phyloP scores from a whole-genome alignment of 1,140 invertebrate species.

The Schlechtendalia chinensis region DNA sequence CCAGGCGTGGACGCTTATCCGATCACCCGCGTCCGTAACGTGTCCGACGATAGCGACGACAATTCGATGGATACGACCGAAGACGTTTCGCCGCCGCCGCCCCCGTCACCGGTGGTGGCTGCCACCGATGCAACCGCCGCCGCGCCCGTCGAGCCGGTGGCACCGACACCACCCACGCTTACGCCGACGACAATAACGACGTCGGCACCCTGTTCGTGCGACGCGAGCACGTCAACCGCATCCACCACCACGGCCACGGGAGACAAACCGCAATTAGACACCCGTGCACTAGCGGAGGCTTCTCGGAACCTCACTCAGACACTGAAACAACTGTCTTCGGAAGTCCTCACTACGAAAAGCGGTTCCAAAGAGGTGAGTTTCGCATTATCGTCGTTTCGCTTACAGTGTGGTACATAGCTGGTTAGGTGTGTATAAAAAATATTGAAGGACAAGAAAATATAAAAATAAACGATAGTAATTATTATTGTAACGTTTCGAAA shows the following conservation, averaged over 20 bases:
- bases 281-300: conserved; percentile 78
- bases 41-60: conserved; percentile 52
- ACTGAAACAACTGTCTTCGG: conserved; percentile 82
- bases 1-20: conserved; percentile 42
- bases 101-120: conserved; percentile 2
- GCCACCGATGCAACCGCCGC: conserved; percentile 2
- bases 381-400: too few species aligned
- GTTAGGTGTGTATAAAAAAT: too few species aligned
- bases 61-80: conserved; percentile 50
- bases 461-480: too few species aligned
- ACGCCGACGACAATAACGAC: conserved; percentile 17
- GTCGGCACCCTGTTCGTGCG: conserved; percentile 48
- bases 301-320: conserved; percentile 89
- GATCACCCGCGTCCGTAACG: conserved; percentile 51
- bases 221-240: conserved; percentile 50
- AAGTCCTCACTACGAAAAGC: conserved; percentile 70
- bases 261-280: conserved; percentile 60
- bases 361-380: conserved; percentile 46
- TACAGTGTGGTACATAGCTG: too few species aligned
- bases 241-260: conserved; percentile 33
- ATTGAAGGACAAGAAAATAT: too few species aligned
- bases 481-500: too few species aligned
- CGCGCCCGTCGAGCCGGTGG: conserved; percentile 42
- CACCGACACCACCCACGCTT: conserved; percentile 46
- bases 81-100: background rate